Conservation (phyloP, 2,888 invertebrate genomes). For the Brenthis daphne region DNA sequence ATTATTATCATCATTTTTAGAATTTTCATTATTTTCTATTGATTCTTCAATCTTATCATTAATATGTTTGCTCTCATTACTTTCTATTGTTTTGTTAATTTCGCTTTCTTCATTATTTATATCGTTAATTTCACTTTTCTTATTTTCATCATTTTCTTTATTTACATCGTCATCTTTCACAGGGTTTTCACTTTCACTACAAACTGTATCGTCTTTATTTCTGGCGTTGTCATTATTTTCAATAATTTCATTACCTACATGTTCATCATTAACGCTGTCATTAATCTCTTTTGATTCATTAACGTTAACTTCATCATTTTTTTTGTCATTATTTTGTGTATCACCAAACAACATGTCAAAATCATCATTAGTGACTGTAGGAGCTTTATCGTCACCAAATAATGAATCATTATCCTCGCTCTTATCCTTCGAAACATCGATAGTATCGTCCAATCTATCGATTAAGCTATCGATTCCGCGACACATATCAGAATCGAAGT, state of each 20-base stretch:
- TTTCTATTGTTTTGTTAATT: neutral
- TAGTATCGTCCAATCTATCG: slow-evolving; percentile 47
- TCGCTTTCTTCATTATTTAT: slow-evolving; percentile 10
- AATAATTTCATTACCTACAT: slow-evolving; percentile 15
- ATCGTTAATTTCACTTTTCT: neutral
- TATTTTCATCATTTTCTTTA: slow-evolving; percentile 1
- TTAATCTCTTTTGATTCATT: slow-evolving; percentile 12
- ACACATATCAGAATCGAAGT: slow-evolving; percentile 43
- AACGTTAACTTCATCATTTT: slow-evolving; percentile 9
- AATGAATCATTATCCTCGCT: slow-evolving; percentile 36
- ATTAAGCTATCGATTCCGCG: slow-evolving; percentile 53
- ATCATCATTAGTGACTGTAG: slow-evolving; percentile 38
- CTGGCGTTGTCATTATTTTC: slow-evolving; percentile 8
- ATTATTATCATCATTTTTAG: neutral
- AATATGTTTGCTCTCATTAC: neutral
- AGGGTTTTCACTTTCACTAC: slow-evolving; percentile 2
- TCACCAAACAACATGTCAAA: slow-evolving; percentile 38
- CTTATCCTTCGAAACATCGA: slow-evolving; percentile 6
- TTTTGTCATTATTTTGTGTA: slow-evolving; percentile 24
- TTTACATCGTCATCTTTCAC: neutral
- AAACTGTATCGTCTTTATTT: slow-evolving; percentile 11
- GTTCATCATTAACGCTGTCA: slow-evolving; percentile 9
- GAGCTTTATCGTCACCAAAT: slow-evolving; percentile 34
- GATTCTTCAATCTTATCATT: neutral
- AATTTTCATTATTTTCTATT: slow-evolving; percentile 4